Evolutionary conservation across 1,140 invertebrate genomes (phyloP).

Genomic region (Phocides pigmalion): DNA sequence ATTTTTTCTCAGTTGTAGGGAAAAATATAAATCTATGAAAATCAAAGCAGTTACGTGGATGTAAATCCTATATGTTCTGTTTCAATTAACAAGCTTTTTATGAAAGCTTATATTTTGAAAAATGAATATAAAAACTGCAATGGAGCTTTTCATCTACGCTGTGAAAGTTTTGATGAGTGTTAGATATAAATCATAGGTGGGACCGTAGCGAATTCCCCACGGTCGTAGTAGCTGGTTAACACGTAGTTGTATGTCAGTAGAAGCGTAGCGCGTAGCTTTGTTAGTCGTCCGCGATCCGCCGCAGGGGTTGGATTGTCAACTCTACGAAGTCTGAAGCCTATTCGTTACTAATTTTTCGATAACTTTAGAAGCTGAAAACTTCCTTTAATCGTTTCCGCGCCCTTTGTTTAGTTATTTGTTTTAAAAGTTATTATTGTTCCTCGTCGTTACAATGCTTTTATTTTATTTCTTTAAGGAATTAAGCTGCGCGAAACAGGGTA

Average conservation of each 20-base stretch:
- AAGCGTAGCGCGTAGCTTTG: conserved; percentile 15
- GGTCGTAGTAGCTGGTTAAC: conserved; percentile 2
- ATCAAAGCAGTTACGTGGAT: too few species aligned
- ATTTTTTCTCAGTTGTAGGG: too few species aligned
- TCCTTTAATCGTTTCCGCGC: neutral
- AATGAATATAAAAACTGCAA: neutral
- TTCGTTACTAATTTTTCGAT: conserved; percentile 27
- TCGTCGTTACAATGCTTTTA: neutral
- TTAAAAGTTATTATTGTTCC: neutral
- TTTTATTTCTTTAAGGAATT: conserved; percentile 7
- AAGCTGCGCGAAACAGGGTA: conserved; percentile 19
- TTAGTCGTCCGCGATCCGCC: conserved; percentile 49
- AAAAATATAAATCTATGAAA: too few species aligned
- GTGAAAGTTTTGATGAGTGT: conserved; percentile 1
- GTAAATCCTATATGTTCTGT: too few species aligned
- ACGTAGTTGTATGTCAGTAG: conserved; percentile 2
- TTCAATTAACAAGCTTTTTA: too few species aligned
- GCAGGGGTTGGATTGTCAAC: conserved; percentile 33
- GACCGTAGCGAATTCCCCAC: conserved; percentile 2
- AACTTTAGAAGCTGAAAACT: conserved; percentile 7
- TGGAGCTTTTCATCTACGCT: neutral
- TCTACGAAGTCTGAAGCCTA: conserved; percentile 24
- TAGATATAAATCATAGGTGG: conserved; percentile 1
- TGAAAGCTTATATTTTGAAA: too few species aligned
- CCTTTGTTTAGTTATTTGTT: neutral